Conservation (phyloP, 1,140 invertebrate species). For the Drosophila lowei region DNA sequence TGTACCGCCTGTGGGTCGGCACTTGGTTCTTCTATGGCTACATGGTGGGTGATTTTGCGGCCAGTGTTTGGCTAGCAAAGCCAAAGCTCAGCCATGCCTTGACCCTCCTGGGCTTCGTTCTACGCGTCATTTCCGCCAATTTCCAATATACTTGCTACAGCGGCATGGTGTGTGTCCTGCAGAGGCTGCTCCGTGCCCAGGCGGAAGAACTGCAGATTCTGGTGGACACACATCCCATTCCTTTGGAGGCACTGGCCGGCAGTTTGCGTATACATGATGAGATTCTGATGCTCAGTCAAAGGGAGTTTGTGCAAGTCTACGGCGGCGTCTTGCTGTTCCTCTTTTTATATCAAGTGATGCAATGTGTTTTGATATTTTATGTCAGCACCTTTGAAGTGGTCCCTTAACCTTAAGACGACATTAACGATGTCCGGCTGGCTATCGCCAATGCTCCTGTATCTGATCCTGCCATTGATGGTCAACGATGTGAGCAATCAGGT, state of each 20-base stretch:
- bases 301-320: not conserved
- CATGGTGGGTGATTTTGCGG: not conserved
- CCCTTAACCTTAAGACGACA: not conserved
- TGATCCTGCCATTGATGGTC: slow-evolving; percentile 4
- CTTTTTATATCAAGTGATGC: slow-evolving; percentile 15
- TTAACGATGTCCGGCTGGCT: slow-evolving; percentile 12
- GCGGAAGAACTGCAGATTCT: slow-evolving; percentile 14
- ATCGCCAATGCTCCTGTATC: slow-evolving; percentile 1
- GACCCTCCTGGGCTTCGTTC: slow-evolving; percentile 24
- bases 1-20: slow-evolving; percentile 28
- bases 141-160: slow-evolving; percentile 43
- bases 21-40: slow-evolving; percentile 3
- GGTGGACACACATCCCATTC: not conserved
- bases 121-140: slow-evolving; percentile 32
- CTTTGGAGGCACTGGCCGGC: slow-evolving; percentile 4
- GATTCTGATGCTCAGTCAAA: not conserved
- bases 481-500: slow-evolving; percentile 19
- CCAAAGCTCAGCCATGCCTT: slow-evolving; percentile 5
- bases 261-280: slow-evolving; percentile 24
- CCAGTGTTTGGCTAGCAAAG: not conserved
- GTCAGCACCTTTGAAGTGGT: slow-evolving; percentile 13
- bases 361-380: slow-evolving; percentile 18
- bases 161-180: slow-evolving; percentile 28
- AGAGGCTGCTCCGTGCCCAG: slow-evolving; percentile 16
- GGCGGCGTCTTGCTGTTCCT: slow-evolving; percentile 20